A percentile compares a stretch with the other conserved stretches of the same genome.
phyloP scores from a whole-genome alignment of 2,113 vertebrate species.

The Conger conger region DNA sequence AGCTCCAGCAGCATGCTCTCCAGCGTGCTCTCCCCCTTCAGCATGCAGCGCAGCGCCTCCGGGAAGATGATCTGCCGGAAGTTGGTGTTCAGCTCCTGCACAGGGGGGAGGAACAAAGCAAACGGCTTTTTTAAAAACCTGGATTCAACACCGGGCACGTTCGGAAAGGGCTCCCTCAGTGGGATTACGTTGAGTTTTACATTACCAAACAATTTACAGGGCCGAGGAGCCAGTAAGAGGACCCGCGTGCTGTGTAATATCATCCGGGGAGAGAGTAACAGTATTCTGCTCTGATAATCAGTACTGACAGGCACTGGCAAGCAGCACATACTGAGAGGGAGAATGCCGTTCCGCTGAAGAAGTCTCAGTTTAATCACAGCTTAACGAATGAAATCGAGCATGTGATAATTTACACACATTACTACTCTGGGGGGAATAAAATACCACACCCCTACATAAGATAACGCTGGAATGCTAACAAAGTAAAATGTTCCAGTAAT shows the following conservation, averaged over 20 bases:
- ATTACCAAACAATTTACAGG: neutral
- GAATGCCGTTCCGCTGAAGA: neutral
- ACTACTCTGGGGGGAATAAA: neutral
- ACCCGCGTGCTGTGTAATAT: neutral
- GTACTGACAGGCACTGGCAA: neutral
- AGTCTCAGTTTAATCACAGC: neutral
- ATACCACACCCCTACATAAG: neutral
- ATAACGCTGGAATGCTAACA: neutral
- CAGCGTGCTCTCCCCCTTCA: constrained; percentile 92
- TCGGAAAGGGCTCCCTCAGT: neutral
- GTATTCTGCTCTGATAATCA: neutral
- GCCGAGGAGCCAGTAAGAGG: neutral
- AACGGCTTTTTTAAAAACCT: neutral
- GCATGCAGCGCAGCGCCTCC: constrained; percentile 91
- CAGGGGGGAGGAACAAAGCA: neutral
- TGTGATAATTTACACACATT: neutral
- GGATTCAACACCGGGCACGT: neutral
- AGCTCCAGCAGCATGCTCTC: constrained; percentile 90
- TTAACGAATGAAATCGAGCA: neutral
- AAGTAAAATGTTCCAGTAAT: neutral
- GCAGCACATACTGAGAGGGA: neutral
- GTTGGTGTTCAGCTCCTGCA: constrained; percentile 94
- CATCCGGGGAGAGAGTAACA: neutral
- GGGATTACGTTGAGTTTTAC: neutral
- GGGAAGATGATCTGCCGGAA: constrained; percentile 98